Conservation (phyloP, 2,797 vertebrate genomes). For the Acanthornis magna region DNA sequence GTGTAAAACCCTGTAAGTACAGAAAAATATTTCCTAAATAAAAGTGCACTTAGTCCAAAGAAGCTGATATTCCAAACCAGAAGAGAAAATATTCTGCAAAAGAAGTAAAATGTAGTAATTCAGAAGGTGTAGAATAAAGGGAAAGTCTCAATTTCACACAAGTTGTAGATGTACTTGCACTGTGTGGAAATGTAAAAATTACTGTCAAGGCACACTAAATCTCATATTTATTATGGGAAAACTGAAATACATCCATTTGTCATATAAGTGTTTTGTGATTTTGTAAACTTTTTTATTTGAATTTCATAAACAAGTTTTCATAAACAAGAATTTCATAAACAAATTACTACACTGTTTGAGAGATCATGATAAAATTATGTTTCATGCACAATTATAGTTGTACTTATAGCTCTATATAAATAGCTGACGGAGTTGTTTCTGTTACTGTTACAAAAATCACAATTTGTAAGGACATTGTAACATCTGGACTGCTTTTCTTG, state of each 20-base stretch:
- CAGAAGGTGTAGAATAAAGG: not conserved
- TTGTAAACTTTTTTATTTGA: not conserved
- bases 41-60: not conserved
- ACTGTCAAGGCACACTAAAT: not conserved
- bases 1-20: slow-evolving; percentile 93
- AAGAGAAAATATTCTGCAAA: not conserved
- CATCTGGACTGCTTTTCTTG: not conserved
- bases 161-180: not conserved
- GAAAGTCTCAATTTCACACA: not conserved
- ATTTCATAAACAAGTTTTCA: not conserved
- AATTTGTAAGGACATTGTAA: not conserved
- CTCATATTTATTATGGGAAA: not conserved
- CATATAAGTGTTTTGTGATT: not conserved
- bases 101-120: not conserved
- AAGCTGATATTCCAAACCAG: not conserved
- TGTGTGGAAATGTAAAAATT: not conserved
- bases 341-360: not conserved
- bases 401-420: not conserved
- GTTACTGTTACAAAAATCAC: not conserved
- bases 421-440: not conserved
- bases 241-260: not conserved
- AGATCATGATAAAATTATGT: not conserved
- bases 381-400: not conserved
- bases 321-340: not conserved
- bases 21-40: not conserved